phyloP scores from a whole-genome alignment of 2,888 invertebrate genomes.

The Platypus cylindrus region DNA sequence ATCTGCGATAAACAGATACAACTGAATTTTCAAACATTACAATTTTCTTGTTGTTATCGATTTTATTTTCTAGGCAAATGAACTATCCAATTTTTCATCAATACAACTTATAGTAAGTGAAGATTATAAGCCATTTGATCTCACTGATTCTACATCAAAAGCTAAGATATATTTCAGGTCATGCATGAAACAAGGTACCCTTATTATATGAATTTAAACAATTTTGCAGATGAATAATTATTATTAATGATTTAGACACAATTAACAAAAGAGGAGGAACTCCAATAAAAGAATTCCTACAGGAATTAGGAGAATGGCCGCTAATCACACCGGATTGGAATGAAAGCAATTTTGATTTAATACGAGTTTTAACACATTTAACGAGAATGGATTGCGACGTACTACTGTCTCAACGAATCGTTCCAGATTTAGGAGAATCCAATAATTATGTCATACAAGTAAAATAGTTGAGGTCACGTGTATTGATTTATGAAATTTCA shows the following conservation, averaged over 20 bases:
- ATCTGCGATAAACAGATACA: too few species aligned
- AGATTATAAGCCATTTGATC: constrained; percentile 15
- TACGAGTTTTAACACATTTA: constrained; percentile 58
- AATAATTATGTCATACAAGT: constrained; percentile 74
- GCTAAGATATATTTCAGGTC: constrained; percentile 75
- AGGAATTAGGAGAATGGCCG: constrained; percentile 81
- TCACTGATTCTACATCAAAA: constrained; percentile 55
- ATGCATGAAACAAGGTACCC: constrained; percentile 62
- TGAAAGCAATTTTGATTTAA: constrained; percentile 52
- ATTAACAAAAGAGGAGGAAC: constrained; percentile 51
- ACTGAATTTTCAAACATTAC: too few species aligned
- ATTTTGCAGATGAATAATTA: neutral
- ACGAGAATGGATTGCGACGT: constrained; percentile 76
- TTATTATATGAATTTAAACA: neutral
- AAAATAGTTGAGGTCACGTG: constrained; percentile 14
- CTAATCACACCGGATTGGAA: constrained; percentile 57
- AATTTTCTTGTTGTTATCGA: too few species aligned
- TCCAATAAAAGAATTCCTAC: constrained; percentile 56
- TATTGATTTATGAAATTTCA: neutral
- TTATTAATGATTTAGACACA: constrained; percentile 7
- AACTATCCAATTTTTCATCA: too few species aligned
- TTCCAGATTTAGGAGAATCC: constrained; percentile 81
- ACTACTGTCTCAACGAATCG: constrained; percentile 72
- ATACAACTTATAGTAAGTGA: too few species aligned
- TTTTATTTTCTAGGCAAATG: too few species aligned